A percentile compares a stretch with the other conserved stretches of the same genome.
Conservation (phyloP, 2,113 vertebrate species). For the Mesitornis unicolor region DNA sequence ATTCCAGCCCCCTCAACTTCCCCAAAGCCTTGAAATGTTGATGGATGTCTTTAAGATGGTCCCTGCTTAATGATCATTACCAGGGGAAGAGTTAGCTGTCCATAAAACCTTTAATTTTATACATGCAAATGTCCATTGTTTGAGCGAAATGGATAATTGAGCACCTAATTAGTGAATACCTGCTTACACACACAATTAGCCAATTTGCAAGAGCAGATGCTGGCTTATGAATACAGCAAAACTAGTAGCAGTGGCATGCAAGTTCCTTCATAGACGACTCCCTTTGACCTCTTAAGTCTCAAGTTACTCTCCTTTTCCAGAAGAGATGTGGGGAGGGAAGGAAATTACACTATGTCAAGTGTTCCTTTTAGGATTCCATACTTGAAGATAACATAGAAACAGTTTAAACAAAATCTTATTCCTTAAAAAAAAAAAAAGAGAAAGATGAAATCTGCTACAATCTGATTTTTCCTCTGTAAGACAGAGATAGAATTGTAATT, state of each 20-base stretch:
- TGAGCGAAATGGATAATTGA: slow-evolving; percentile 33
- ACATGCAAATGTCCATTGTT: slow-evolving; percentile 14
- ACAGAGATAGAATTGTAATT: background rate
- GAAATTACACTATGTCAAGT: background rate
- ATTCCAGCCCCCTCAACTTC: background rate
- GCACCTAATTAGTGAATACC: slow-evolving; percentile 43
- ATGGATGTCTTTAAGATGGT: slow-evolving; percentile 19
- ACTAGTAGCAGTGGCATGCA: background rate
- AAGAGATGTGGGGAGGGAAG: background rate
- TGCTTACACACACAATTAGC: slow-evolving; percentile 12
- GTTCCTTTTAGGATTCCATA: background rate
- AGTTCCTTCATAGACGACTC: background rate
- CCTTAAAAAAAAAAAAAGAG: background rate
- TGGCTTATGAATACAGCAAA: background rate
- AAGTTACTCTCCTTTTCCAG: background rate
- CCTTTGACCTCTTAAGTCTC: background rate
- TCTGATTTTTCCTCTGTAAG: background rate
- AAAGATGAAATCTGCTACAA: background rate
- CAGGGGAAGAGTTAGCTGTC: background rate
- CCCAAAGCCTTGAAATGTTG: slow-evolving; percentile 26
- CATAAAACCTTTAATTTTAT: slow-evolving; percentile 20
- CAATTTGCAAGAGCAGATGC: slow-evolving; percentile 29
- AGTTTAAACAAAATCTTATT: background rate
- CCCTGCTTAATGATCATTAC: slow-evolving; percentile 14
- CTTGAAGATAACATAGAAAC: background rate